phyloP scores from a whole-genome alignment of 2,888 invertebrate species.

The Macaria notata region DNA sequence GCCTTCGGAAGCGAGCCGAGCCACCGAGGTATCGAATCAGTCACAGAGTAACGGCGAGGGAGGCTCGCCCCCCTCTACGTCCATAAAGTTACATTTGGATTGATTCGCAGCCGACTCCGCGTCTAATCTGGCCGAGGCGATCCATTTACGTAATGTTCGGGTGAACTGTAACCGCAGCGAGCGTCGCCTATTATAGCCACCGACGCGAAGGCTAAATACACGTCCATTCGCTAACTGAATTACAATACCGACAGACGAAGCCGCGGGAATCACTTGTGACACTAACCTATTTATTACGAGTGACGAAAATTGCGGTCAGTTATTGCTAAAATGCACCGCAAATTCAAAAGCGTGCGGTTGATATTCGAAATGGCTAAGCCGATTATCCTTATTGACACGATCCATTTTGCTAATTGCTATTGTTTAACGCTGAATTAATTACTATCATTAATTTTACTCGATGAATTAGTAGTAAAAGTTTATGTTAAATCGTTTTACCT shows the following conservation, averaged over 20 bases:
- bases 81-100: conserved; percentile 37
- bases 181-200: conserved; percentile 44
- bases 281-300: background rate
- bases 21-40: conserved; percentile 23
- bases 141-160: conserved; percentile 64
- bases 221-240: conserved; percentile 54
- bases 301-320: conserved; percentile 11
- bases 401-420: background rate
- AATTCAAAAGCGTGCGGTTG: background rate
- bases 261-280: conserved; percentile 43
- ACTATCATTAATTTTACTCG: background rate
- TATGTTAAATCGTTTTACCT: background rate
- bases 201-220: conserved; percentile 52
- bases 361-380: background rate
- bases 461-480: background rate
- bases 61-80: conserved; percentile 24
- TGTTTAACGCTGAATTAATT: background rate
- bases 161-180: conserved; percentile 53
- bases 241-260: conserved; percentile 46
- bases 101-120: conserved; percentile 31
- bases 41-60: conserved; percentile 29
- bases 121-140: conserved; percentile 47
- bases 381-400: conserved; percentile 1
- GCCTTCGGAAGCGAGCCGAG: conserved; percentile 14
- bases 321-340: conserved; percentile 4